phyloP scores from a whole-genome alignment of 2,888 invertebrate species.

The Cordilura impudica region DNA sequence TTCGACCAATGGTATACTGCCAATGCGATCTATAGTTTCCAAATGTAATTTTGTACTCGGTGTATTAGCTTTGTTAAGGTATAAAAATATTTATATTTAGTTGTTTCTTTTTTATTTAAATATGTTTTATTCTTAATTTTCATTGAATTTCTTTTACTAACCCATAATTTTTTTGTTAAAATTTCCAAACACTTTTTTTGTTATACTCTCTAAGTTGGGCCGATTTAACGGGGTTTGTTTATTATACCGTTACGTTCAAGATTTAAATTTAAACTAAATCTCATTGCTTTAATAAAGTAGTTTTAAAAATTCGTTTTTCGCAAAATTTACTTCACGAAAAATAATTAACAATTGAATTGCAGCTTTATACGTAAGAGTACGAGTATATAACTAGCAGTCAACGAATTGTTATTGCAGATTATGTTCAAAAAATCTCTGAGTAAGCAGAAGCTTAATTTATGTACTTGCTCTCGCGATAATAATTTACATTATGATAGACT shows the following conservation, averaged over 20 bases:
- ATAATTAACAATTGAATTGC: not conserved
- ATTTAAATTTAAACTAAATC: conserved; percentile 42
- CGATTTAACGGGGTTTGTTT: conserved; percentile 23
- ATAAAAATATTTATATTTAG: conserved; percentile 9
- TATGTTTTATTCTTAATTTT: not conserved
- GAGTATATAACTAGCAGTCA: not conserved
- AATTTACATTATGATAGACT: not conserved
- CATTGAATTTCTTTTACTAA: conserved; percentile 35
- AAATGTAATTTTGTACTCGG: conserved; percentile 78
- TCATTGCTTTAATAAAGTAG: conserved; percentile 28
- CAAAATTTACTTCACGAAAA: not conserved
- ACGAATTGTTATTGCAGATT: not conserved
- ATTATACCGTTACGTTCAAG: conserved; percentile 44
- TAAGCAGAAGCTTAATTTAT: not conserved
- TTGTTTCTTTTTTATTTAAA: too few relatives aligned
- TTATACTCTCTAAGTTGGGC: conserved; percentile 12
- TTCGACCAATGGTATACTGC: conserved; percentile 90
- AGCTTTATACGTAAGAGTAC: not conserved
- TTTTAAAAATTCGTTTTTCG: conserved; percentile 37
- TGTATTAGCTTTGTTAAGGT: conserved; percentile 65
- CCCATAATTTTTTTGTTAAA: conserved; percentile 53
- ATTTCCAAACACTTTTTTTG: not conserved
- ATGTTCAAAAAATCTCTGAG: not conserved
- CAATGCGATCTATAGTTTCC: conserved; percentile 86
- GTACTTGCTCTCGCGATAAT: not conserved